These are phyloP conservation scores for Craniophora ligustri DNA, from an alignment of 2,888 invertebrate species.

Conservation along the genomic window DNA sequence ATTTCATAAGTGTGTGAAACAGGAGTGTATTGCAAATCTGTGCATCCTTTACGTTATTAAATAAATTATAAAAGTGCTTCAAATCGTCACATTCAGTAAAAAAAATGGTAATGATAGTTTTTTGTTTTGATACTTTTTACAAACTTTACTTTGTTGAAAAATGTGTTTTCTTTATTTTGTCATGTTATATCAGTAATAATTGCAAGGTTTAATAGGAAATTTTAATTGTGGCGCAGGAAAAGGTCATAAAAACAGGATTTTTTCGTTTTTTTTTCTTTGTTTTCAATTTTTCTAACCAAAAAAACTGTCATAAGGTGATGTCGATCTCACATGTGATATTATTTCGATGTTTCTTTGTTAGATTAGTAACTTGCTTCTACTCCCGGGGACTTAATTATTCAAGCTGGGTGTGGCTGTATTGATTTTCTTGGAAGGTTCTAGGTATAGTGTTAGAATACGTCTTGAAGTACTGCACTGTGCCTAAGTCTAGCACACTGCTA, in stretches of 20 bases:
- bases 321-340: constrained; percentile 82
- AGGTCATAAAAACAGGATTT: constrained; percentile 64
- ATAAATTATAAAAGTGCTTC: constrained; percentile 42
- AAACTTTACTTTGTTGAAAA: constrained; percentile 78
- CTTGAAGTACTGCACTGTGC: constrained; percentile 80
- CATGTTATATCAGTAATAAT: constrained; percentile 46
- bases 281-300: constrained; percentile 87
- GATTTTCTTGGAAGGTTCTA: constrained; percentile 88
- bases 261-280: constrained; percentile 83
- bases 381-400: constrained; percentile 81
- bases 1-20: constrained; percentile 67
- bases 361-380: constrained; percentile 63
- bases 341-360: constrained; percentile 71
- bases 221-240: constrained; percentile 24
- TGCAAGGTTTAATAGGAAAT: constrained; percentile 27
- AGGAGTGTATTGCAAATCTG: constrained; percentile 64
- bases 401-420: constrained; percentile 88
- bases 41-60: constrained; percentile 50
- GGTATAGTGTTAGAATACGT: constrained; percentile 82
- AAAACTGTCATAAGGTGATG: constrained; percentile 81
- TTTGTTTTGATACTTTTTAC: constrained; percentile 89
- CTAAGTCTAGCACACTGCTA: constrained; percentile 70
- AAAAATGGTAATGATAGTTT: constrained; percentile 89
- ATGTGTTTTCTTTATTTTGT: constrained; percentile 71
- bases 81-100: constrained; percentile 62